These are phyloP conservation scores for Pterostichus niger DNA, from an alignment of 2,888 invertebrate genomes.

Conservation along the genomic window DNA sequence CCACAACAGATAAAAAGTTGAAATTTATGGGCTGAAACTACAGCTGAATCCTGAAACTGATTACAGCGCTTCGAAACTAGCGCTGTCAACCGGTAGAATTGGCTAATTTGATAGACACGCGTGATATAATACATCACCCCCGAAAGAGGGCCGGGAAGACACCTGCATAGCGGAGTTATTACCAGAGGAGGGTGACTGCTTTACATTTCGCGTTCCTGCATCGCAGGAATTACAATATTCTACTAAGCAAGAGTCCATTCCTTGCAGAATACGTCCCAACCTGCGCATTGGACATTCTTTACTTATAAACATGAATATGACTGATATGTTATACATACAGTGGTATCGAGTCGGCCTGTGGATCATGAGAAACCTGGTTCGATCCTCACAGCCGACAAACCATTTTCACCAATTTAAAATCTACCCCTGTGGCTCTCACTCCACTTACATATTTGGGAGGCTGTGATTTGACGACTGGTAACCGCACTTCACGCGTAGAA, in stretches of 20 bases:
- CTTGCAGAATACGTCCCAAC: neutral
- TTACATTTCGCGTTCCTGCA: neutral
- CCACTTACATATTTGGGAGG: too few species aligned
- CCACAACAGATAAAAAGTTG: constrained; percentile 37
- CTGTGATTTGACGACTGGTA: too few species aligned
- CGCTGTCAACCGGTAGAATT: neutral
- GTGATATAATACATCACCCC: neutral
- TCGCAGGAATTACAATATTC: constrained; percentile 25
- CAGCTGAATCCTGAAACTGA: constrained; percentile 42
- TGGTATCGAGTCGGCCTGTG: too few species aligned
- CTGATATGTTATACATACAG: neutral
- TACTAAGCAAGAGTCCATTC: neutral
- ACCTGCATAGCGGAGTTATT: constrained; percentile 13
- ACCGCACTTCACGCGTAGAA: too few species aligned
- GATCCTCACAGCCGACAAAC: too few species aligned
- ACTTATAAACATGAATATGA: too few species aligned
- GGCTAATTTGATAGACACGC: constrained; percentile 41
- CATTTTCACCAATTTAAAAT: too few species aligned
- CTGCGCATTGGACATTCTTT: too few species aligned
- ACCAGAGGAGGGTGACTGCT: too few species aligned
- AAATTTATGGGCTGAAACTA: constrained; percentile 27
- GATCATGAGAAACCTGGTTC: too few species aligned
- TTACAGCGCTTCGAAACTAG: constrained; percentile 9
- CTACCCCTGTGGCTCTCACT: too few species aligned
- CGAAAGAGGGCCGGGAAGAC: neutral